Base-by-base conservation (phyloP, 2,797 vertebrate genomes). In the Tragelaphus oryx region DNA sequence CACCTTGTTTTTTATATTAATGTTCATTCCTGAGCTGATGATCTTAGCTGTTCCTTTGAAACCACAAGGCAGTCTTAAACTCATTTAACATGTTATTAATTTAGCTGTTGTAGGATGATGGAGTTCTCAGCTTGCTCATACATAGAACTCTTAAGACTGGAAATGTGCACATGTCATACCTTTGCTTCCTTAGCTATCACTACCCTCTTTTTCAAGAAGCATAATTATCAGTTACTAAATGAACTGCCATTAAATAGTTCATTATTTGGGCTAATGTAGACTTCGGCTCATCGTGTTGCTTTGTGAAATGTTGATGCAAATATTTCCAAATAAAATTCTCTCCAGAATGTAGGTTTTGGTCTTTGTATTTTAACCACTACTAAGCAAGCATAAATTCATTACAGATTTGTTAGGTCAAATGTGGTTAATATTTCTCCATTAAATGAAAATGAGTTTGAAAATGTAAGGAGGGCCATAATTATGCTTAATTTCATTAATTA, bases 1-100 rank as follows among this genome's bases (percentile, higher is more conserved):
- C 11, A 26, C 28, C 37, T 91, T 14, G 2, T 54, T 87, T 81
- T 84, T 83, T 44, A 60, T 76, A 82, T 78, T 54, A n/a, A 26
- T 71, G 68, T 95, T 95, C 88, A 87, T 97, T 95, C 65, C 68
- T 94, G 52, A 97, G 89, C 92, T 95, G 81, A 94, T 95, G 81
- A 94, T 13, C 85, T 94, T 93, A 37, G 3, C 59, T 92, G 75
- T 59, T 97, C 4, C 0, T 97, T 96, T 88, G 48, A 94, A 96
- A 76, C 52, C 83, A 91, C 74, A 54, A 55, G 0, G 3, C 68
- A 91, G 26, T 74, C 91, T 94, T 71, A 55, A 97, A 83, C 75
- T 59, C 41, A 89, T 62, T 97, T 93, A 57, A 95, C 76, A 1
- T 8, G 75, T 46, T 95, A 87, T 76, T 95, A 95, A 95, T 95